These are phyloP conservation scores for Gyrodactylus salaris DNA, from an alignment of 1,140 invertebrate species.

Conservation along the genomic window DNA sequence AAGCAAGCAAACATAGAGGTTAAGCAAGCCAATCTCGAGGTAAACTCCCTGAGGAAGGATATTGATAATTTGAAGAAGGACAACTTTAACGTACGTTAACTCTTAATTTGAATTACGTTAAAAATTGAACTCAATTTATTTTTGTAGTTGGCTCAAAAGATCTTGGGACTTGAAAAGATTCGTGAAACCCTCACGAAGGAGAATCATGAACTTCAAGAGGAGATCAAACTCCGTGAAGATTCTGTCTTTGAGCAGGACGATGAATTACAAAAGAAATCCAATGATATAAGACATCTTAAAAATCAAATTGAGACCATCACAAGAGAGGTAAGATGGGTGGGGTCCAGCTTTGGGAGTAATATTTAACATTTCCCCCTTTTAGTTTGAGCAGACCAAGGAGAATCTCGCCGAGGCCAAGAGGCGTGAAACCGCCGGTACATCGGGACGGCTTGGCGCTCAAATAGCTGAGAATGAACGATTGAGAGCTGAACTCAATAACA, in stretches of 20 bases:
- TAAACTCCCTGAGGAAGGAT: background rate
- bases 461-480: background rate
- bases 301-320: background rate
- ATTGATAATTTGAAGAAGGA: background rate
- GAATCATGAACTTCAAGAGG: background rate
- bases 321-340: background rate
- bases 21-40: background rate
- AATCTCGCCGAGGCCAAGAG: background rate
- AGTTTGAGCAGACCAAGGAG: background rate
- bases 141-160: background rate
- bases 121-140: background rate
- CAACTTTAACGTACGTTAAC: background rate
- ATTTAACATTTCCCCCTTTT: background rate
- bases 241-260: slow-evolving; percentile 1
- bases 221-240: slow-evolving; percentile 2
- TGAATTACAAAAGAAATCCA: background rate
- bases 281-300: background rate
- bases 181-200: background rate
- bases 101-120: background rate
- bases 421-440: background rate
- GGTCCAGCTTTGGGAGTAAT: background rate
- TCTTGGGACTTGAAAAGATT: background rate
- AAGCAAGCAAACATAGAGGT: background rate
- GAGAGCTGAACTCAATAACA: background rate
- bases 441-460: background rate